Evolutionary conservation across 2,888 invertebrate genomes (phyloP).

Genomic region (Coelopa pilipes): DNA sequence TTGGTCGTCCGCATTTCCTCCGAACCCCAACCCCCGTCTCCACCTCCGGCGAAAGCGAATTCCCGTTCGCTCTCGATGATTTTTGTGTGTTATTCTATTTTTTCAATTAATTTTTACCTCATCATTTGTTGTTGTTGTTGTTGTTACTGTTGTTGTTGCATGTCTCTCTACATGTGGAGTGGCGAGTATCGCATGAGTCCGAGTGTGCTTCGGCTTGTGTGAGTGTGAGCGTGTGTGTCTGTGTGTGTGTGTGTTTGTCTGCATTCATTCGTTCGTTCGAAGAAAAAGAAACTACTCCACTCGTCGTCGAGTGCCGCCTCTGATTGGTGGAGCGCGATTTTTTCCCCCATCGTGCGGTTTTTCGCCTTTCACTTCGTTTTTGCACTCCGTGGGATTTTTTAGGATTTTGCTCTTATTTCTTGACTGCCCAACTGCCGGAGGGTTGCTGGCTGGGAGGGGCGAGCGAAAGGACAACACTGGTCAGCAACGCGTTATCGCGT

Average conservation of each 20-base stretch:
- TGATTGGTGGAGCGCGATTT: constrained; percentile 32
- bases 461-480: neutral
- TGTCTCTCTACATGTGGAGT: constrained; percentile 45
- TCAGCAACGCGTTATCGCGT: neutral
- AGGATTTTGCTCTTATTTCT: neutral
- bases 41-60: neutral
- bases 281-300: constrained; percentile 36
- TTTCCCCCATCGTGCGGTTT: constrained; percentile 18
- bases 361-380: neutral
- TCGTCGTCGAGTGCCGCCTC: constrained; percentile 42
- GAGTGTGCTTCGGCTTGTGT: constrained; percentile 14
- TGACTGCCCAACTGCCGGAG: neutral
- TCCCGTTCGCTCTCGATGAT: constrained; percentile 4
- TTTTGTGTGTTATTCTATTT: constrained; percentile 39
- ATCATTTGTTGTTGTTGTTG: constrained; percentile 15
- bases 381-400: neutral
- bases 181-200: neutral
- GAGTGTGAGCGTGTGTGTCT: neutral
- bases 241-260: neutral
- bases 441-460: neutral
- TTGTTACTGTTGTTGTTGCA: constrained; percentile 17
- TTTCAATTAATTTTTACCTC: constrained; percentile 43
- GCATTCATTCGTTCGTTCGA: constrained; percentile 19
- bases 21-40: neutral
- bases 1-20: neutral